These are phyloP conservation scores for Pangasianodon hypophthalmus DNA, from an alignment of 2,113 vertebrate species.

Conservation along the genomic window DNA sequence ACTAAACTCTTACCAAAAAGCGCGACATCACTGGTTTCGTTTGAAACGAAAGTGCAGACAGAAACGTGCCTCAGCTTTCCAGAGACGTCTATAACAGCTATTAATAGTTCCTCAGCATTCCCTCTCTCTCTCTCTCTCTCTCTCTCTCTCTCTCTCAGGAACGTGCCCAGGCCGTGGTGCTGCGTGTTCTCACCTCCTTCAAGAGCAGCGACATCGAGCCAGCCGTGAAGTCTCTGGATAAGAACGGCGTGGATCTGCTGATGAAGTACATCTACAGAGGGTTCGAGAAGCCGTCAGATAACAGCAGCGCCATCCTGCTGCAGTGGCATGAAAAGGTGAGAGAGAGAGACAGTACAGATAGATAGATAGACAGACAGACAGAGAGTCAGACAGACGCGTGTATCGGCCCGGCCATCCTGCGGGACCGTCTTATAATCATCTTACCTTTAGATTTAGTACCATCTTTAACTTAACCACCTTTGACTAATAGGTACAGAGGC, in stretches of 20 bases:
- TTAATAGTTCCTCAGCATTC: neutral
- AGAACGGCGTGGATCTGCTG: slow-evolving; percentile 81
- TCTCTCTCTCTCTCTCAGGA: slow-evolving; percentile 63
- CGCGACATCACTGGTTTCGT: too few species aligned
- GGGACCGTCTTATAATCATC: neutral
- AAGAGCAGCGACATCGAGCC: slow-evolving; percentile 86
- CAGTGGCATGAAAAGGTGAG: slow-evolving; percentile 89
- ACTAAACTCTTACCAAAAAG: too few species aligned
- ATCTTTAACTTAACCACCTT: too few species aligned
- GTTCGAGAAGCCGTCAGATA: slow-evolving; percentile 86
- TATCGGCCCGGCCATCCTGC: too few species aligned
- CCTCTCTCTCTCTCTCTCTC: neutral
- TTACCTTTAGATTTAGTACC: neutral
- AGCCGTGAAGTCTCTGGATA: slow-evolving; percentile 83
- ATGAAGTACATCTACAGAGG: slow-evolving; percentile 94
- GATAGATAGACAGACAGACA: too few species aligned
- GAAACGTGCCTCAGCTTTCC: too few species aligned
- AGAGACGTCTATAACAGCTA: too few species aligned
- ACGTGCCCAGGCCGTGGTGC: slow-evolving; percentile 79
- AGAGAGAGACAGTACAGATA: neutral
- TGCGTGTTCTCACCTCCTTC: slow-evolving; percentile 84
- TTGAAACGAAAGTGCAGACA: too few species aligned
- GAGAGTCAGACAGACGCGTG: neutral
- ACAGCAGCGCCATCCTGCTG: slow-evolving; percentile 87
- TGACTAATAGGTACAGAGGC: neutral